Evolutionary conservation across 2,888 invertebrate genomes (phyloP).

Genomic region (Bellardia pandia): DNA sequence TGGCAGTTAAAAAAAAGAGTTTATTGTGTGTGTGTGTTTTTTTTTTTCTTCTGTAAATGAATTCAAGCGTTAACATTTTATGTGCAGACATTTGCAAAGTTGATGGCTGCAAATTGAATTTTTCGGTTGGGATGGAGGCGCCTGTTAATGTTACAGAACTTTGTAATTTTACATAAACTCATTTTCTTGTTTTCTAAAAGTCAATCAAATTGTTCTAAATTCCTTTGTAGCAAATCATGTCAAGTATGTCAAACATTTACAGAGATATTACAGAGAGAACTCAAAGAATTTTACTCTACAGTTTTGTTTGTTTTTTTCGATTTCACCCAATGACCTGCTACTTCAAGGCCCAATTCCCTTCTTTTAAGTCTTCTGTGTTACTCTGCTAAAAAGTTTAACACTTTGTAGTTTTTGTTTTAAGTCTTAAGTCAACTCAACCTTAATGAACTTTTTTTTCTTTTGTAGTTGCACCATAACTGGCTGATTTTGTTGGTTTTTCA

Average conservation of each 20-base stretch:
- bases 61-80: constrained; percentile 53
- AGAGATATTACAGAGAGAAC: background rate
- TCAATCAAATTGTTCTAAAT: constrained; percentile 37
- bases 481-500: constrained; percentile 32
- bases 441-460: constrained; percentile 59
- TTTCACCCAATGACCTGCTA: constrained; percentile 61
- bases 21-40: constrained; percentile 16
- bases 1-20: constrained; percentile 40
- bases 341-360: constrained; percentile 45
- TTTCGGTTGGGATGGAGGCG: constrained; percentile 37
- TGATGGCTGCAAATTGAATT: constrained; percentile 66
- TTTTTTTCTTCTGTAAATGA: too few species aligned
- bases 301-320: constrained; percentile 16
- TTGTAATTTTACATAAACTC: too few species aligned
- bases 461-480: constrained; percentile 29
- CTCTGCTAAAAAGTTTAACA: constrained; percentile 6
- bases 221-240: background rate
- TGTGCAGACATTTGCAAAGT: constrained; percentile 66
- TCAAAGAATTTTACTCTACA: background rate
- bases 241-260: constrained; percentile 11
- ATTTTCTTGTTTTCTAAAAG: background rate
- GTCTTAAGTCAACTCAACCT: constrained; percentile 60
- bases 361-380: background rate
- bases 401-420: constrained; percentile 39
- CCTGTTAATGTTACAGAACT: background rate